Evolutionary conservation across 2,888 invertebrate genomes (phyloP).

Genomic region (Acrobeloides nanus): DNA sequence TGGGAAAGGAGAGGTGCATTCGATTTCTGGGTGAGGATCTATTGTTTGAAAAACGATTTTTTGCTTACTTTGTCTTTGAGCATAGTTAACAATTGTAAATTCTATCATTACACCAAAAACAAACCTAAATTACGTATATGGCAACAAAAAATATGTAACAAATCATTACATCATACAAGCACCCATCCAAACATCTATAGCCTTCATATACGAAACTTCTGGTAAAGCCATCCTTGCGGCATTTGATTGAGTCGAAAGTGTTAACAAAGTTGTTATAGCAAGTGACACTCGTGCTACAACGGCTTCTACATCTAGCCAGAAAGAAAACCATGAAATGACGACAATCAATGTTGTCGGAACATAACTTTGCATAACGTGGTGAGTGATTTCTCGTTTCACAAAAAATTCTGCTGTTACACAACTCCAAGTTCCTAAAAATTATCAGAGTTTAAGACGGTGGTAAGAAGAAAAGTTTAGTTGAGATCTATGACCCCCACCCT

Average conservation of each 20-base stretch:
- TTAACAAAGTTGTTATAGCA: constrained; percentile 32
- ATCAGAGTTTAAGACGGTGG: too few species aligned
- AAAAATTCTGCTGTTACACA: constrained; percentile 60
- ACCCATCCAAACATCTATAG: constrained; percentile 54
- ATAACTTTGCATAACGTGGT: constrained; percentile 60
- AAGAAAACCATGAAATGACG: constrained; percentile 61
- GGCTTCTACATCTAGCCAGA: constrained; percentile 57
- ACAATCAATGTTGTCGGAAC: constrained; percentile 60
- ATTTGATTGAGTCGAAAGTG: constrained; percentile 35
- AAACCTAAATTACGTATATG: constrained; percentile 19
- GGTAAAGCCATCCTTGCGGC: constrained; percentile 37
- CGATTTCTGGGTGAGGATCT: too few species aligned
- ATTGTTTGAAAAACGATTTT: too few species aligned
- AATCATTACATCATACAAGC: constrained; percentile 38
- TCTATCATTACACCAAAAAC: constrained; percentile 39
- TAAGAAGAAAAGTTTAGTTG: too few species aligned
- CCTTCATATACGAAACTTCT: constrained; percentile 55
- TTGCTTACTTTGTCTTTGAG: constrained; percentile 51
- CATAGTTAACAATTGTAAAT: constrained; percentile 31
- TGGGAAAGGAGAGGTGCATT: too few species aligned
- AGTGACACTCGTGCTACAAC: constrained; percentile 56
- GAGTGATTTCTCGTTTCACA: constrained; percentile 58
- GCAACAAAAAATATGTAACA: background rate
- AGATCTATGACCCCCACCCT: too few species aligned
- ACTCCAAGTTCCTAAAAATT: too few species aligned